Conservation (phyloP, 2,797 vertebrate genomes). For the Bucorvus abyssinicus region DNA sequence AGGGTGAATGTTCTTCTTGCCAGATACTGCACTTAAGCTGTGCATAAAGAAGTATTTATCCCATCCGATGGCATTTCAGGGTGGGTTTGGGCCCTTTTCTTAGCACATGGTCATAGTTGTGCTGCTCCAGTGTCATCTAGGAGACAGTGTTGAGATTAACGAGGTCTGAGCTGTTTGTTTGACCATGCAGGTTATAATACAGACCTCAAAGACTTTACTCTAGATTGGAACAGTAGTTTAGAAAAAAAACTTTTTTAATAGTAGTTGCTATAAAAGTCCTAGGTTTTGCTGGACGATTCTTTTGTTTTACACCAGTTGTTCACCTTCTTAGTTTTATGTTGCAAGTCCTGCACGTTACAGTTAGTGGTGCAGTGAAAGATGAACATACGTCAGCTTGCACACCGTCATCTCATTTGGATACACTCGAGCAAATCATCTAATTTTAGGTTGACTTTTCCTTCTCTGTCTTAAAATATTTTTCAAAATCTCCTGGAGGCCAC, state of each 20-base stretch:
- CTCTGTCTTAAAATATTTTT: not conserved
- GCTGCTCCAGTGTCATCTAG: not conserved
- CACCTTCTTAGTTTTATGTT: not conserved
- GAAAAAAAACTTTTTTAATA: not conserved
- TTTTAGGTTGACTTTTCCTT: not conserved
- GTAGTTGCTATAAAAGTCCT: not conserved
- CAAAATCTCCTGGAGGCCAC: not conserved
- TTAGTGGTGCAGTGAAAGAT: not conserved
- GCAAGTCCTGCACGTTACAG: not conserved
- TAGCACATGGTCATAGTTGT: not conserved
- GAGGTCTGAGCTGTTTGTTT: not conserved
- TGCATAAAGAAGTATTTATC: not conserved
- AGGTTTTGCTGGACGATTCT: not conserved
- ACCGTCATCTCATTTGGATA: not conserved
- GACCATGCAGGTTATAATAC: not conserved
- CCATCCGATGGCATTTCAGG: not conserved
- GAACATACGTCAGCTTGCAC: not conserved
- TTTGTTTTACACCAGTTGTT: not conserved
- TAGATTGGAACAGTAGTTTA: not conserved
- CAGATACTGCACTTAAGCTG: not conserved
- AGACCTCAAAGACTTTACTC: not conserved
- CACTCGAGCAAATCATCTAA: not conserved
- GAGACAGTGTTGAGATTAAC: not conserved
- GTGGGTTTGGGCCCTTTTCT: not conserved
- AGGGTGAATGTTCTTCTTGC: not conserved